These are phyloP conservation scores for Sitta europaea DNA, from an alignment of 2,113 vertebrate species.

Conservation along the genomic window DNA sequence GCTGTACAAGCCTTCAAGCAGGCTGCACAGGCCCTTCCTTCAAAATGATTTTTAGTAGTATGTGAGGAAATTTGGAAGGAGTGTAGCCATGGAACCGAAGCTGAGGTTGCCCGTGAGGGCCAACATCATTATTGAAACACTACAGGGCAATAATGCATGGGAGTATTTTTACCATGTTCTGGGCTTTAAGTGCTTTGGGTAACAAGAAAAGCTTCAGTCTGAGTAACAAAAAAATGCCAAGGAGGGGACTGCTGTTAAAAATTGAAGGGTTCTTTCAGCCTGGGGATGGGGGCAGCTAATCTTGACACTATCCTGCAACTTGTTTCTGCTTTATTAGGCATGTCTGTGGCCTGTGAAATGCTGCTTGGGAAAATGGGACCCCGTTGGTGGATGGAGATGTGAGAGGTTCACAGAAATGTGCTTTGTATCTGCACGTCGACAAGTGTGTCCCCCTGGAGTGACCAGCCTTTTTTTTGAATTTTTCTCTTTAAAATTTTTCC, in stretches of 20 bases:
- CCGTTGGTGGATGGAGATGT: rapidly evolving
- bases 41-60: background rate
- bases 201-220: background rate
- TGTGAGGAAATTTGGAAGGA: background rate
- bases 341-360: background rate
- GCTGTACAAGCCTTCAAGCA: background rate
- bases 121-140: background rate
- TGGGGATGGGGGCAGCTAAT: background rate
- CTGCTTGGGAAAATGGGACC: background rate
- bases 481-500: too few relatives aligned
- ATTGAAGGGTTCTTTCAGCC: background rate
- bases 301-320: background rate
- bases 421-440: background rate
- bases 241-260: background rate
- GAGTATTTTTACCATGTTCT: background rate
- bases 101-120: background rate
- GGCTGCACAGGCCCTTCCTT: background rate
- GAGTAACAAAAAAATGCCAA: background rate
- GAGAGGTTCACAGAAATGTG: background rate
- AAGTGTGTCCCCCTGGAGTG: background rate
- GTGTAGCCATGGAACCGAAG: background rate
- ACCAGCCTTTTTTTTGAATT: rapidly evolving
- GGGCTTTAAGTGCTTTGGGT: background rate
- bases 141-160: background rate
- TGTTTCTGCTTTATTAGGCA: background rate